Evolutionary conservation across 2,113 vertebrate species (phyloP).

Genomic region (Odobenus rosmarus): DNA sequence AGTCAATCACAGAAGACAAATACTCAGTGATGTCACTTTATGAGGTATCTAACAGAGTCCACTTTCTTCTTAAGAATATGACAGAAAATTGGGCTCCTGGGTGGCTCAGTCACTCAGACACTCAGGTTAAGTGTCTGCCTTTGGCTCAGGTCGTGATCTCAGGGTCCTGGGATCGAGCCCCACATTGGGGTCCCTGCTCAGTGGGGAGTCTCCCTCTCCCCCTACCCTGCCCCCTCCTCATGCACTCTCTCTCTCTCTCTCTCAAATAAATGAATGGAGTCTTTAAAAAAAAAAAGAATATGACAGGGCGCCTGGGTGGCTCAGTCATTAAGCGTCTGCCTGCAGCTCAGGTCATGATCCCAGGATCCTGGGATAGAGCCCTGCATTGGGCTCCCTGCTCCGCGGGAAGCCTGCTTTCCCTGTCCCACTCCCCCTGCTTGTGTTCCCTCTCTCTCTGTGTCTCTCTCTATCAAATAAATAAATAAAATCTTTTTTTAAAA

Average conservation of each 20-base stretch:
- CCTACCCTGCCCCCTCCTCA: fast-evolving
- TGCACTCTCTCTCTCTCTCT: too few relatives aligned
- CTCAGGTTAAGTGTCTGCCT: neutral
- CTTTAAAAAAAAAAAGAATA: neutral
- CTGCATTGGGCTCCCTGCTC: too few relatives aligned
- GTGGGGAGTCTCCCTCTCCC: neutral
- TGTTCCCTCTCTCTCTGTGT: too few relatives aligned
- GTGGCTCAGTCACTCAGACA: neutral
- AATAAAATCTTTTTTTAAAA: neutral
- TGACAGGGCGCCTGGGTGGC: neutral
- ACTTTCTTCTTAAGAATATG: constrained; percentile 28
- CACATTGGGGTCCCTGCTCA: neutral
- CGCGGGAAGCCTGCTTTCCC: too few relatives aligned
- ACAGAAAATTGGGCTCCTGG: neutral
- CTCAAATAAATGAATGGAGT: too few relatives aligned
- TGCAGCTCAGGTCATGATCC: too few relatives aligned
- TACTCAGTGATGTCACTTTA: neutral
- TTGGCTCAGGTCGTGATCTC: neutral
- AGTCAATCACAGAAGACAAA: neutral
- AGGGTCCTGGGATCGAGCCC: neutral
- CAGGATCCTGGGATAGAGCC: too few relatives aligned
- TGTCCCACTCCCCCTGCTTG: too few relatives aligned
- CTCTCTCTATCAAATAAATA: neutral
- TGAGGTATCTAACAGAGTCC: neutral
- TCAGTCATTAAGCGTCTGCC: too few relatives aligned